Conservation (phyloP, 35 echinoderm and acorn worm genomes). For the Lytechinus variegatus region DNA sequence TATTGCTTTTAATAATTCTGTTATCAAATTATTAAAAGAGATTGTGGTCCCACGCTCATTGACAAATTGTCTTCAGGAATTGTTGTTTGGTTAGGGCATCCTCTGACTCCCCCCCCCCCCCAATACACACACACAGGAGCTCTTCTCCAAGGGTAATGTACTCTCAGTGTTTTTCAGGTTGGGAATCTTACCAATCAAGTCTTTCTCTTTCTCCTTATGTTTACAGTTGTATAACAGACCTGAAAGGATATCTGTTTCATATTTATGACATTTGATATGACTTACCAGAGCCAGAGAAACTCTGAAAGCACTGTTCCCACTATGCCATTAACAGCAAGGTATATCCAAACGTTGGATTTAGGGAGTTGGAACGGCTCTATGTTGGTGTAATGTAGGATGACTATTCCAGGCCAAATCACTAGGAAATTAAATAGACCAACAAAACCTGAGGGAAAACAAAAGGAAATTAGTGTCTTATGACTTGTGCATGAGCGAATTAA, state of each 20-base stretch:
- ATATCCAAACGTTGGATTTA: slow-evolving; percentile 76
- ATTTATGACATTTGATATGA: not conserved
- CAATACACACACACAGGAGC: too few relatives aligned
- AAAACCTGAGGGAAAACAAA: slow-evolving; percentile 72
- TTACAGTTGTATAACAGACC: not conserved
- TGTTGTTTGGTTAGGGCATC: too few relatives aligned
- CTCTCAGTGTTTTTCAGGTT: too few relatives aligned
- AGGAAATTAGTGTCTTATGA: not conserved
- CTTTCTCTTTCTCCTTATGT: too few relatives aligned
- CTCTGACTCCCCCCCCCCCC: too few relatives aligned
- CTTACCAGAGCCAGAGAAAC: slow-evolving; percentile 98
- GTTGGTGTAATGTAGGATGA: slow-evolving; percentile 81
- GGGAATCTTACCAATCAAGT: too few relatives aligned
- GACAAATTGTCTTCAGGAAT: too few relatives aligned
- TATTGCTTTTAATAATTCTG: too few relatives aligned
- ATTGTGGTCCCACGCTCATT: too few relatives aligned
- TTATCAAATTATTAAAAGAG: too few relatives aligned
- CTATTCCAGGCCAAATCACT: slow-evolving; percentile 94
- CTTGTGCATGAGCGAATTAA: too few relatives aligned
- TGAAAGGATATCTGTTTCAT: not conserved
- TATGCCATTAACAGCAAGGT: slow-evolving; percentile 93
- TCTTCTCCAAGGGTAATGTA: too few relatives aligned
- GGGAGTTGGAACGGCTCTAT: slow-evolving; percentile 90
- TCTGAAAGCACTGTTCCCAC: slow-evolving; percentile 94
- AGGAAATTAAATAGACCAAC: slow-evolving; percentile 97